Evolutionary conservation across 2,113 vertebrate genomes (phyloP).

Genomic region (Chelonoidis abingdonii): DNA sequence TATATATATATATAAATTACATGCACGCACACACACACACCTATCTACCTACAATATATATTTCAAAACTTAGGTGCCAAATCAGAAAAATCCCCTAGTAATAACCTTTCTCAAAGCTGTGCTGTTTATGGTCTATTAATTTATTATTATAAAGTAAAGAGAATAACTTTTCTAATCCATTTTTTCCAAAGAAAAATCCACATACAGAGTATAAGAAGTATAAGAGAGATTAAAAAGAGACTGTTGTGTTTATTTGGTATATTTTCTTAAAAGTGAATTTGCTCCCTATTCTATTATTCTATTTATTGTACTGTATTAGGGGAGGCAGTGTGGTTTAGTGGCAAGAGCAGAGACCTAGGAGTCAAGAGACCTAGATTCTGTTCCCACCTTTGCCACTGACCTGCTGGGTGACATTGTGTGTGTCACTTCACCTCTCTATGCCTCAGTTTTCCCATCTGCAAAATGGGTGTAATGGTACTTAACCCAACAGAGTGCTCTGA

Average conservation of each 20-base stretch:
- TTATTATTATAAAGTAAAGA: slow-evolving; percentile 21
- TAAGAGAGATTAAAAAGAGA: neutral
- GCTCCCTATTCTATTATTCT: neutral
- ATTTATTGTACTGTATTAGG: rapidly evolving
- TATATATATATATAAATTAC: neutral
- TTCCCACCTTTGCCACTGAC: rapidly evolving
- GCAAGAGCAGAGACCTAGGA: neutral
- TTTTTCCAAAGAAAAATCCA: neutral
- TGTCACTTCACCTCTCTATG: rapidly evolving
- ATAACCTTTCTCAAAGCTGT: neutral
- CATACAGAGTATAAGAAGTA: neutral
- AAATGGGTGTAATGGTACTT: neutral
- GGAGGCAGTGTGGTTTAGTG: neutral
- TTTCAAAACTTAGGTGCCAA: neutral
- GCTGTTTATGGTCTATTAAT: neutral
- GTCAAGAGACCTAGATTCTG: neutral
- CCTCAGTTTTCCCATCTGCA: neutral
- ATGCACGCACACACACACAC: neutral
- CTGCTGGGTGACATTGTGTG: neutral
- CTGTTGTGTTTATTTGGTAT: slow-evolving; percentile 5
- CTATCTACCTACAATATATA: neutral
- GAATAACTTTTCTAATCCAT: neutral
- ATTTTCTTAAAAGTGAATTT: neutral
- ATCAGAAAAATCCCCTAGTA: neutral
- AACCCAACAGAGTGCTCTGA: neutral